Conservation (phyloP, 2,888 invertebrate species). For the Athetis lepigone region DNA sequence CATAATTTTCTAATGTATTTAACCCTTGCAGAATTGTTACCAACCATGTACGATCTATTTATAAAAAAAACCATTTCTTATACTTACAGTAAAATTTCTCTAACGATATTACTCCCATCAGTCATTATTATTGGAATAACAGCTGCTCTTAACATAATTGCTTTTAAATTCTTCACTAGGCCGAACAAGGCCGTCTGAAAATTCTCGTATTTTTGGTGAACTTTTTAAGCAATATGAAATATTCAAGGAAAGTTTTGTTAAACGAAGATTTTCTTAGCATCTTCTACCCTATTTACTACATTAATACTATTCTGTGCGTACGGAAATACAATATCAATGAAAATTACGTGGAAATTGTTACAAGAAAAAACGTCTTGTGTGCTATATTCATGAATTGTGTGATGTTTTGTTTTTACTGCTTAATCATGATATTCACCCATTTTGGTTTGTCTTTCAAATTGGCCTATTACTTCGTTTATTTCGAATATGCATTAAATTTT, state of each 20-base stretch:
- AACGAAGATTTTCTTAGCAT: constrained; percentile 14
- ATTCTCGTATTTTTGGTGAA: neutral
- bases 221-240: constrained; percentile 16
- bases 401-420: constrained; percentile 16
- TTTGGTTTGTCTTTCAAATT: constrained; percentile 4
- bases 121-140: neutral
- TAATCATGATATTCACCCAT: neutral
- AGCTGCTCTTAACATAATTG: neutral
- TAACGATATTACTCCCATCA: constrained; percentile 8
- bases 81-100: constrained; percentile 11
- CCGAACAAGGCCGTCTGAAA: constrained; percentile 6
- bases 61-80: neutral
- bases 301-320: constrained; percentile 10
- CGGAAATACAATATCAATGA: constrained; percentile 41
- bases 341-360: constrained; percentile 20
- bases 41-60: neutral
- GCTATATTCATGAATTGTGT: constrained; percentile 1
- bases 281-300: constrained; percentile 31
- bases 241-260: constrained; percentile 4
- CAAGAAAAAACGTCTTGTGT: constrained; percentile 16
- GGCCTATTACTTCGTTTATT: constrained; percentile 31
- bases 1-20: no score
- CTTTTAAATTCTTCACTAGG: constrained; percentile 25
- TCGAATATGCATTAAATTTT: constrained; percentile 32
- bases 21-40: neutral